These are phyloP conservation scores for Melanchra persicariae DNA, from an alignment of 2,888 invertebrate species.

Conservation along the genomic window DNA sequence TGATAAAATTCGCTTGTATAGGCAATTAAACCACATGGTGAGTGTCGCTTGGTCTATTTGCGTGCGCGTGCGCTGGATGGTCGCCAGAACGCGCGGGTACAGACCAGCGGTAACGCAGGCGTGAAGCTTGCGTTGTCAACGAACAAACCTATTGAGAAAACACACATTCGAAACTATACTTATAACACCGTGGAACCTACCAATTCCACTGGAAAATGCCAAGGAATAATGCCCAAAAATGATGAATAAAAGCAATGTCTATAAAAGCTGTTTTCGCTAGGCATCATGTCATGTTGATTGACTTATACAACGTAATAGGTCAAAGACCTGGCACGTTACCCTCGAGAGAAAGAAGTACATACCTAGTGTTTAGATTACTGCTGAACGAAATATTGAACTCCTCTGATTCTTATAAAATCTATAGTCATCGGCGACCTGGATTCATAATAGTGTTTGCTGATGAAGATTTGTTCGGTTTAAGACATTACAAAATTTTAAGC, in stretches of 20 bases:
- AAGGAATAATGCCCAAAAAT: not conserved
- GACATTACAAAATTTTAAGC: no score
- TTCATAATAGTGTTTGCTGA: slow-evolving; percentile 22
- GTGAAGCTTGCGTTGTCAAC: slow-evolving; percentile 50
- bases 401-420: slow-evolving; percentile 13
- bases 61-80: slow-evolving; percentile 72
- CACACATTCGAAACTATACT: not conserved
- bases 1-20: slow-evolving; percentile 72
- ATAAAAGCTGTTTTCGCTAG: not conserved
- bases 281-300: slow-evolving; percentile 3
- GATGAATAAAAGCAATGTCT: not conserved
- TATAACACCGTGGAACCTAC: not conserved
- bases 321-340: slow-evolving; percentile 28
- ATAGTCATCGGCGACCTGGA: slow-evolving; percentile 11
- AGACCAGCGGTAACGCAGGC: slow-evolving; percentile 49
- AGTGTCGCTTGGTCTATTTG: slow-evolving; percentile 80
- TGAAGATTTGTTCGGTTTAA: not conserved
- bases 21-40: slow-evolving; percentile 76
- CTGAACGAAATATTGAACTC: not conserved
- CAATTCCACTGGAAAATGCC: not conserved
- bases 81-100: slow-evolving; percentile 72
- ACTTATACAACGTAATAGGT: slow-evolving; percentile 26
- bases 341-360: not conserved
- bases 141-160: slow-evolving; percentile 31
- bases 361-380: not conserved